Base-by-base conservation (phyloP, 2,888 invertebrate species). In the Onthophagus sagittarius region DNA sequence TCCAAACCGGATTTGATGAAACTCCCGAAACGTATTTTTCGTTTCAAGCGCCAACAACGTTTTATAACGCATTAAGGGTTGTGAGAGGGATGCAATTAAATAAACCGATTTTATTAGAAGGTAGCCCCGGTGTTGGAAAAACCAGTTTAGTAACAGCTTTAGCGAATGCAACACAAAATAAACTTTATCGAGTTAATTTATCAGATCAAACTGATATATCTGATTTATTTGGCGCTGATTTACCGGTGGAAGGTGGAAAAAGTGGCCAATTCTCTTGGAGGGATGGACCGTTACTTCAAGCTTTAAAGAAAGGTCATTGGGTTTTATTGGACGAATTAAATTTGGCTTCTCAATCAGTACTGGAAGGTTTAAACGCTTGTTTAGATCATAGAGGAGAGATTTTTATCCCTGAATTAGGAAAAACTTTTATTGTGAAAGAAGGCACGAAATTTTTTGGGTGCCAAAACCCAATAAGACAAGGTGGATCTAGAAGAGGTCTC, bases 201-300 rank as follows among this genome's bases (percentile, higher is more conserved):
- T 99, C 99, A 70, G 99, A 99, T 82, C 99, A 99, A 87, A 99
- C 99, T 62, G 99, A 99, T 85, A 91, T 99, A 71, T 94, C 96
- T 9, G 99, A 99, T 87, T 88, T 99, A 64, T 99, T 99, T 85
- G 99, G 99, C 23, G 95, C 98, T 2, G 99, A 99, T 87, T 87
- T 99, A 69, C 99, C 99, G 0, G 90, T 96, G 0, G 97, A 98
- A 86, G 95, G 95, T 73, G 94, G 92, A 4, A 86, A 87, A 70
- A 90, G 92, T 13, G 98, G 98, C 0, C 91, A 94, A 78, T 99
- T 99, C 87, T 91, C 92, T 1, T 99, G 99, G 95, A 90, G 94
- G 80, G 98, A 99, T 86, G 99, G 99, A 0, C 98, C 98, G 0
- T 90, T 99, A 75, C 86, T 99, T 63, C 93, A 92, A 74, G 99